A percentile compares a stretch with the other conserved stretches of the same genome.
phyloP scores from a whole-genome alignment of 1,140 invertebrate species.

The Trichonephila clavata region DNA sequence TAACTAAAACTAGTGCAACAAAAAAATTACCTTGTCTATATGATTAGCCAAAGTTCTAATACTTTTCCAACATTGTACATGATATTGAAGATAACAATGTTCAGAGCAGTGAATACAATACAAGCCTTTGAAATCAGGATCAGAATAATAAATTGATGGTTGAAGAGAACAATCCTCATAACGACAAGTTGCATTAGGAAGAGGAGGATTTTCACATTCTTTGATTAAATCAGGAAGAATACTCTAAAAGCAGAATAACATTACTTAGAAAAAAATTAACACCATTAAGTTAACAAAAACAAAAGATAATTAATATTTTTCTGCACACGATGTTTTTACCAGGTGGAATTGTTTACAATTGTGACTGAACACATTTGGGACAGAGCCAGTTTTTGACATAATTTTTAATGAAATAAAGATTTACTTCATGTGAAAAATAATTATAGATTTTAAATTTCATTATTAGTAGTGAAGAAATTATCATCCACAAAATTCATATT shows the following conservation, averaged over 20 bases:
- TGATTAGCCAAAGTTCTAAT: neutral
- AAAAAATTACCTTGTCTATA: constrained; percentile 67
- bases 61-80: constrained; percentile 62
- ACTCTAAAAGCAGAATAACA: neutral
- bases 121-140: constrained; percentile 71
- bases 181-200: constrained; percentile 65
- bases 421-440: too few relatives aligned
- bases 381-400: too few relatives aligned
- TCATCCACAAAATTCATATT: too few relatives aligned
- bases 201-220: constrained; percentile 71
- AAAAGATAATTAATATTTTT: too few relatives aligned
- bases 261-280: too few relatives aligned
- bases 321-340: too few relatives aligned
- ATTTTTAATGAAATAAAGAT: too few relatives aligned
- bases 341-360: too few relatives aligned
- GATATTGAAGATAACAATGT: constrained; percentile 68
- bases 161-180: neutral
- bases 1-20: neutral
- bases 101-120: constrained; percentile 42
- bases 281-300: neutral
- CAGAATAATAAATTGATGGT: constrained; percentile 58
- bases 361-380: too few relatives aligned
- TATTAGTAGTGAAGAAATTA: too few relatives aligned
- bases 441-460: too few relatives aligned
- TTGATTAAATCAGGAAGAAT: constrained; percentile 11